Evolutionary conservation across 2,113 vertebrate species (phyloP).

Genomic region (Lophochroa leadbeateri): DNA sequence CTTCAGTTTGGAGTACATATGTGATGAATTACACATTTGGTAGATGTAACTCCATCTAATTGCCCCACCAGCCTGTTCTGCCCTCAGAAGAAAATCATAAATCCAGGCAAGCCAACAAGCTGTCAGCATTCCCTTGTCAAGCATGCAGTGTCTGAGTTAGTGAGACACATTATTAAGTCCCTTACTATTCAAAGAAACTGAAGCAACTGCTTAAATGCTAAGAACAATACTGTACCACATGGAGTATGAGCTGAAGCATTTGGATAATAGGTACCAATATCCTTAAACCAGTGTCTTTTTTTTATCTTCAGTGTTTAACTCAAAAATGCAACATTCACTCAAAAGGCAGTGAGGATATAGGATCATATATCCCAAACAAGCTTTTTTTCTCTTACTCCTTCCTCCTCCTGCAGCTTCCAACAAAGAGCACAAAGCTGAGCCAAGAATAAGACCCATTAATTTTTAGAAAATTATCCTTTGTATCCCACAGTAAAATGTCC

Average conservation of each 20-base stretch:
- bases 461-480: background rate
- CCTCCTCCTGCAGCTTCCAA: background rate
- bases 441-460: background rate
- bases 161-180: background rate
- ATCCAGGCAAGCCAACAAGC: background rate
- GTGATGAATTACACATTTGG: conserved; percentile 11
- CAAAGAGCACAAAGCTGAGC: background rate
- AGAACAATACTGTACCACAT: background rate
- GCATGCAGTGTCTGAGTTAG: background rate
- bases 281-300: background rate
- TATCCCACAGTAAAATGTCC: background rate
- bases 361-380: background rate
- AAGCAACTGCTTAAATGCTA: background rate
- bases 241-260: background rate
- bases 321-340: background rate
- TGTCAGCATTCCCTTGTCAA: background rate
- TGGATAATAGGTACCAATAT: background rate
- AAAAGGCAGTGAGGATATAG: background rate
- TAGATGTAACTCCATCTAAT: background rate
- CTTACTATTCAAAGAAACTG: background rate
- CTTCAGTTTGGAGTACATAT: background rate
- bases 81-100: background rate
- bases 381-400: background rate
- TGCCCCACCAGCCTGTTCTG: background rate
- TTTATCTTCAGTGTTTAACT: background rate